A percentile compares a stretch with the other conserved stretches of the same genome.
Evolutionary conservation across 2,888 invertebrate genomes (phyloP).

Genomic region (Temnothorax unifasciatus): DNA sequence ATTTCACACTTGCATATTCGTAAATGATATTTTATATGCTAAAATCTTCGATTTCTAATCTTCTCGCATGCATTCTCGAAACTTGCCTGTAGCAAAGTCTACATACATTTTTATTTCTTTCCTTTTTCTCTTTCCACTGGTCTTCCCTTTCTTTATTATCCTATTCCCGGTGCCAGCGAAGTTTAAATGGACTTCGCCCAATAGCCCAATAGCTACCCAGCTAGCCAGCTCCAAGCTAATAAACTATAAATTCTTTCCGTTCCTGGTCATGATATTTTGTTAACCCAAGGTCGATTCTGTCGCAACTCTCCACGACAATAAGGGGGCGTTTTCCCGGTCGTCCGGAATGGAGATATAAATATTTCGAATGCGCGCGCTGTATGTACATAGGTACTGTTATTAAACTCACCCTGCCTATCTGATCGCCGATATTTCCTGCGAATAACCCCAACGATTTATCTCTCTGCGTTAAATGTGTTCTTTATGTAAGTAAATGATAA

Average conservation of each 20-base stretch:
- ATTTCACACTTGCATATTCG: background rate
- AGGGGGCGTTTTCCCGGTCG: constrained; percentile 14
- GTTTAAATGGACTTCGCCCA: constrained; percentile 83
- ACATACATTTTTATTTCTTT: constrained; percentile 44
- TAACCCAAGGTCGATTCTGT: constrained; percentile 70
- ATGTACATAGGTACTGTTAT: background rate
- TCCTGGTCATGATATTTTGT: constrained; percentile 75
- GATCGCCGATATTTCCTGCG: constrained; percentile 6
- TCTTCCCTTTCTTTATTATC: constrained; percentile 77
- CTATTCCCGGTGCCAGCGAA: constrained; percentile 73
- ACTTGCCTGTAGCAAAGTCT: constrained; percentile 19
- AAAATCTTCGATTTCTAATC: constrained; percentile 51
- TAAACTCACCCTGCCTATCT: constrained; percentile 5
- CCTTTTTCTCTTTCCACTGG: constrained; percentile 15
- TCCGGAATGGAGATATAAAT: constrained; percentile 47
- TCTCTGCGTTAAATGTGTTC: background rate
- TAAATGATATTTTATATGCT: constrained; percentile 42
- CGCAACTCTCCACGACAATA: constrained; percentile 60
- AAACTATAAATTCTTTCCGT: constrained; percentile 82
- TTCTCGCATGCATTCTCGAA: constrained; percentile 22
- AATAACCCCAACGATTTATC: background rate
- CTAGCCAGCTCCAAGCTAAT: constrained; percentile 78
- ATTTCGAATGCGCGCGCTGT: constrained; percentile 1
- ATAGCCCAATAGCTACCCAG: constrained; percentile 79
- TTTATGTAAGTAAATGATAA: background rate